Percentiles rank a stretch among this genome's conserved stretches.
Conservation (phyloP, 2,113 vertebrate genomes). For the Saccopteryx leptura region DNA sequence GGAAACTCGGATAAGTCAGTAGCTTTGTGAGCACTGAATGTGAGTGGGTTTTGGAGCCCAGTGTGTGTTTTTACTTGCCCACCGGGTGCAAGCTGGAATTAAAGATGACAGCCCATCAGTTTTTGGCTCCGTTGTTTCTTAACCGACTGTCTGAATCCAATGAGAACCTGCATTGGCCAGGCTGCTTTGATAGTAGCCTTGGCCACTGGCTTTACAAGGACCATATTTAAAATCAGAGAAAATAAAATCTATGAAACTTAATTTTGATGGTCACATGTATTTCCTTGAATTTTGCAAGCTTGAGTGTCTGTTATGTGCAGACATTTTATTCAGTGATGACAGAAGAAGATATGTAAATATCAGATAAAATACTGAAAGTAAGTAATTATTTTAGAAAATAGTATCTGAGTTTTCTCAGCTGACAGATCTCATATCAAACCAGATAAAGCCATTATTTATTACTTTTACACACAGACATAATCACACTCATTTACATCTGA, state of each 20-base stretch:
- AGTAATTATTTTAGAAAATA: conserved; percentile 17
- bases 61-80: no score
- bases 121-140: no score
- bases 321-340: not conserved
- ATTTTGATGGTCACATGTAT: not conserved
- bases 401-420: not conserved
- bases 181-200: no score
- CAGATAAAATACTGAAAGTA: not conserved
- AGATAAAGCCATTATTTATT: not conserved
- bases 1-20: no score
- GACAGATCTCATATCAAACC: not conserved
- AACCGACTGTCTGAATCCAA: no score
- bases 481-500: not conserved
- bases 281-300: not conserved
- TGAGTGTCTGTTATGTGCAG: not conserved
- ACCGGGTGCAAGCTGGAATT: no score
- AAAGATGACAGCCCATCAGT: no score
- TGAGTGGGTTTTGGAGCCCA: no score
- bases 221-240: not conserved
- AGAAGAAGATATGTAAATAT: conserved; percentile 9
- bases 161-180: no score
- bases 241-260: not conserved
- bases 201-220: no score
- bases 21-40: no score
- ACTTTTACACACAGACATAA: not conserved